These are phyloP conservation scores for Xestoiulus laeticollis DNA, from an alignment of 2,888 invertebrate genomes.

Conservation along the genomic window DNA sequence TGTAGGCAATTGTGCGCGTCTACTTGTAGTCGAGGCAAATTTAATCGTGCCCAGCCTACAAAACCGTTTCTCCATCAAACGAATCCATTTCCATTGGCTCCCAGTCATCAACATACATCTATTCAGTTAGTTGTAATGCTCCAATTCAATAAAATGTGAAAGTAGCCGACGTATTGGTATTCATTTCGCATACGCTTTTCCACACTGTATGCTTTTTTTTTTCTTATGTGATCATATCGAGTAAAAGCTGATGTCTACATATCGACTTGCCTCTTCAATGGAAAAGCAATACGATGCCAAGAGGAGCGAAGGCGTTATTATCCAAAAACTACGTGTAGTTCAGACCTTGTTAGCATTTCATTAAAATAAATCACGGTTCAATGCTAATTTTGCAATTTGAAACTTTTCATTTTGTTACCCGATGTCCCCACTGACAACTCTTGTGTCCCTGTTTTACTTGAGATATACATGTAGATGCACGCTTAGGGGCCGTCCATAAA, in stretches of 20 bases:
- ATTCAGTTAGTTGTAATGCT: constrained; percentile 21
- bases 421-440: too few species aligned
- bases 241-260: not conserved
- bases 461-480: too few species aligned
- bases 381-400: not conserved
- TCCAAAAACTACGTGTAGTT: not conserved
- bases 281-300: not conserved
- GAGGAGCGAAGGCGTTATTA: not conserved
- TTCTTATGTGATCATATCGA: not conserved
- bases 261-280: not conserved
- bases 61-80: not conserved
- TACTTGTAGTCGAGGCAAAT: not conserved
- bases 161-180: constrained; percentile 19
- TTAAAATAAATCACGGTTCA: constrained; percentile 4
- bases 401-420: not conserved
- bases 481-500: too few species aligned
- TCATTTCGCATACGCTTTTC: constrained; percentile 16
- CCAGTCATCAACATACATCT: constrained; percentile 11
- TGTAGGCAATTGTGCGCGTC: not conserved
- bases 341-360: constrained; percentile 19
- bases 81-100: constrained; percentile 20
- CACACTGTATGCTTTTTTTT: not conserved
- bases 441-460: too few species aligned
- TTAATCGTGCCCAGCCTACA: constrained; percentile 11
- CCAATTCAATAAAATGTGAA: constrained; percentile 23